A percentile compares a stretch with the other conserved stretches of the same genome.
Conservation (phyloP, 64 coral and sea anemone species). For the Porites lutea region DNA sequence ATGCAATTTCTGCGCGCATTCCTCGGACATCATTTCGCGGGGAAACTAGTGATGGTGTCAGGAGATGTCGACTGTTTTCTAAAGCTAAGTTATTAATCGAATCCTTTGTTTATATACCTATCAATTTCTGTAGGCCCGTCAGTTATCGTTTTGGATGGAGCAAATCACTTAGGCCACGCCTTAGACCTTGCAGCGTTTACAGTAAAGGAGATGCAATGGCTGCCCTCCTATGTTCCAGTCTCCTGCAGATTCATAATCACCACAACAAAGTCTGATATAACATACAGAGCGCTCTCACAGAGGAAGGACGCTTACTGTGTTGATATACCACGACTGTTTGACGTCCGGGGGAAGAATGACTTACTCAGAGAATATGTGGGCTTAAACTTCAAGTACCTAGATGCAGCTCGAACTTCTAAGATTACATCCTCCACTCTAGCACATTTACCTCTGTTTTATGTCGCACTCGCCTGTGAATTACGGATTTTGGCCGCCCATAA, state of each 20-base stretch:
- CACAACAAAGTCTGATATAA: slow-evolving; percentile 87
- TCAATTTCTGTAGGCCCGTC: slow-evolving; percentile 64
- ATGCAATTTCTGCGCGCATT: too few species aligned
- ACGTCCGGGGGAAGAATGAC: slow-evolving; percentile 63
- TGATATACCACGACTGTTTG: slow-evolving; percentile 64
- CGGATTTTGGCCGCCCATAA: slow-evolving; percentile 75
- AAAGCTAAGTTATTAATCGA: too few species aligned
- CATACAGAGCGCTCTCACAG: slow-evolving; percentile 65
- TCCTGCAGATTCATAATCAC: slow-evolving; percentile 89
- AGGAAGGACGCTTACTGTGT: slow-evolving; percentile 79
- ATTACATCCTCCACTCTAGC: slow-evolving; percentile 75
- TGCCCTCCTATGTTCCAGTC: slow-evolving; percentile 69
- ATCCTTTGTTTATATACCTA: too few species aligned
- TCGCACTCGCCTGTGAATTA: slow-evolving; percentile 84
- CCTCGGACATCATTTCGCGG: too few species aligned
- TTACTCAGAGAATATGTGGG: slow-evolving; percentile 81
- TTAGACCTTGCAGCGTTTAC: slow-evolving; percentile 63
- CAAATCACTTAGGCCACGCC: slow-evolving; percentile 69
- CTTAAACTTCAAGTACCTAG: slow-evolving; percentile 75
- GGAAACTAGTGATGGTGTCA: too few species aligned
- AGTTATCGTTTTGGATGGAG: slow-evolving; percentile 91
- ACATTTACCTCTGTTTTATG: slow-evolving; percentile 87
- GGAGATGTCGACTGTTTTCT: too few species aligned
- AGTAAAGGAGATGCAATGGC: slow-evolving; percentile 88
- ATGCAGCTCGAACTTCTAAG: slow-evolving; percentile 39